Evolutionary conservation across 2,888 invertebrate genomes (phyloP).

Genomic region (Mythimna pallens): DNA sequence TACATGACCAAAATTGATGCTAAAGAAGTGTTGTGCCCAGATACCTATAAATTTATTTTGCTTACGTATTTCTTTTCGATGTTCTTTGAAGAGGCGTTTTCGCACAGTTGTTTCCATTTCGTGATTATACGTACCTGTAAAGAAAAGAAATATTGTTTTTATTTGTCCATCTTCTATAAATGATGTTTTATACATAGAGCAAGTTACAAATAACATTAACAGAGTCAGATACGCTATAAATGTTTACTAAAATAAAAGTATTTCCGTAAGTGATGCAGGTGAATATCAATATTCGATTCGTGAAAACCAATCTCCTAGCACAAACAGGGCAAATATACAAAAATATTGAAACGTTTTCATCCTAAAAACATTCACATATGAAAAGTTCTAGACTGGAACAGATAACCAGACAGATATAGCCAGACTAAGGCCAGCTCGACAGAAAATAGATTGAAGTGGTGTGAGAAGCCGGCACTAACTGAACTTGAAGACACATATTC

Average conservation of each 20-base stretch:
- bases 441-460: constrained; percentile 58
- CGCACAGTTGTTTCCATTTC: not conserved
- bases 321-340: constrained; percentile 18
- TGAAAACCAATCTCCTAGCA: constrained; percentile 32
- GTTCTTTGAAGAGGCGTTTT: not conserved
- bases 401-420: constrained; percentile 49
- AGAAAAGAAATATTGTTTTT: constrained; percentile 2
- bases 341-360: constrained; percentile 27
- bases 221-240: not conserved
- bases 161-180: no score
- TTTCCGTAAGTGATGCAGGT: not conserved
- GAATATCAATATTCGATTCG: constrained; percentile 26
- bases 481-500: constrained; percentile 31
- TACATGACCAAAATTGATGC: not conserved
- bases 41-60: not conserved
- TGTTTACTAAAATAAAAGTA: not conserved
- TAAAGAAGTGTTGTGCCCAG: not conserved
- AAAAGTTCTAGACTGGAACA: constrained; percentile 38
- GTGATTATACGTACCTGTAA: constrained; percentile 31
- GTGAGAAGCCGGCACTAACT: constrained; percentile 19
- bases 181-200: no score
- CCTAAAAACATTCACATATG: constrained; percentile 39
- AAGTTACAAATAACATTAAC: not conserved
- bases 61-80: not conserved
- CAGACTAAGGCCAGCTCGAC: constrained; percentile 38